Evolutionary conservation across 2,113 vertebrate genomes (phyloP).

Genomic region (Gavialis gangeticus): DNA sequence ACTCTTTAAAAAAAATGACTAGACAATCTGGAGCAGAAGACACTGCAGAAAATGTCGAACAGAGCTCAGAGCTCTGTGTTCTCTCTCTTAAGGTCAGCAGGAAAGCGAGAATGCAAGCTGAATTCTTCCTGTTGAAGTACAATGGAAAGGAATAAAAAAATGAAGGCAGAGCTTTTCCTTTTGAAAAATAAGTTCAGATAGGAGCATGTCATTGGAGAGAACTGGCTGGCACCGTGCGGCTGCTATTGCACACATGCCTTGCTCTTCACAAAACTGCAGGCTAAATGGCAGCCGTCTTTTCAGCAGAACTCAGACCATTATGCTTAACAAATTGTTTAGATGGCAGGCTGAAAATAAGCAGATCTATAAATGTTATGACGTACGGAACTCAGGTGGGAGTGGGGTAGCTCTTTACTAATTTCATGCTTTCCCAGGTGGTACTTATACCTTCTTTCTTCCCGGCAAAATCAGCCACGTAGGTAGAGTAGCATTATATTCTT

Average conservation of each 20-base stretch:
- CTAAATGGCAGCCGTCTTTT: not conserved
- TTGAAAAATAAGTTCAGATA: not conserved
- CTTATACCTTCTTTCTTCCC: not conserved
- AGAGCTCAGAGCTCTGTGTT: slow-evolving; percentile 8
- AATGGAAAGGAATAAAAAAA: not conserved
- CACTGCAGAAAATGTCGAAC: slow-evolving; percentile 13
- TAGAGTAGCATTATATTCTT: fast-evolving
- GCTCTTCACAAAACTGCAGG: not conserved
- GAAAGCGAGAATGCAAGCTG: not conserved
- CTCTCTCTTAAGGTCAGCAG: not conserved
- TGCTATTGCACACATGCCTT: not conserved
- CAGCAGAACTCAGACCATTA: not conserved
- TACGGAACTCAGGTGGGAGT: not conserved
- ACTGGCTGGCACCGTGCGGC: not conserved
- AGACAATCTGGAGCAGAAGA: not conserved
- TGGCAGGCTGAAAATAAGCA: slow-evolving; percentile 15
- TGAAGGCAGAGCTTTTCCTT: slow-evolving; percentile 12
- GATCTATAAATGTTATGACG: not conserved
- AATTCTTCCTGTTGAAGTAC: not conserved
- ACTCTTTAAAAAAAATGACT: not conserved
- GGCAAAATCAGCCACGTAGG: not conserved
- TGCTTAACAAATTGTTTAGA: not conserved
- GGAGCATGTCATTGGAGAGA: not conserved
- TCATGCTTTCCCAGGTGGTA: not conserved
- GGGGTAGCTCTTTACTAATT: not conserved